Evolutionary conservation across 2,888 invertebrate species (phyloP), one percentile per base, ranked within the genome.

Genomic region (Spodoptera exigua): DNA sequence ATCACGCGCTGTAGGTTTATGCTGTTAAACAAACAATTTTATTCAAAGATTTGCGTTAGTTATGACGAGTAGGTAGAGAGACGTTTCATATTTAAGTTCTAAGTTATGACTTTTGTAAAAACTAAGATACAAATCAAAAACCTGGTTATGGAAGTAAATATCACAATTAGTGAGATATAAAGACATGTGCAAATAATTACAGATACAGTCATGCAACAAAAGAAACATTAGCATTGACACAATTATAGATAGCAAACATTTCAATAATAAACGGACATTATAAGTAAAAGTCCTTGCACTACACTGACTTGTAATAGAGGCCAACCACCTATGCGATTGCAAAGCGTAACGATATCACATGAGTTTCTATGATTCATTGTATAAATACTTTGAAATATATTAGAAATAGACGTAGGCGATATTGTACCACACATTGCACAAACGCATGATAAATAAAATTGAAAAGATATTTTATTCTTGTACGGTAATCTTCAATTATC

Each of bases 211-310:
- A 36, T 39, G 17, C 57, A 65, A 73, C 61, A 76, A 76, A 61
- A 60, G 69, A 73, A 61, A 74, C 68, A 80, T 74, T 75, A 77
- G 53, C 81, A 80, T 80, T 83, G 80, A 83, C 82, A 82, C 80
- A 79, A 77, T 80, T 77, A 73, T 72, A 76, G 59, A 67, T 58
- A 40, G 64, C 48, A 60, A 56, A 61, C 69, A 68, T 71, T 78
- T 70, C 47, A 74, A 74, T 71, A 77, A 75, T 64, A 74, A 63
- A 74, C 62, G 69, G 65, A 77, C 69, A 75, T 72, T 76, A 74
- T 55, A 70, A 74, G 76, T 78, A 78, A 81, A 80, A 85, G 76
- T 83, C 86, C 85, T 85, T 83, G 85, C 83, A 78, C 78, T 66
- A 81, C 78, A 72, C 71, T 56, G 71, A 72, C 57, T 74, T 41